Conservation (phyloP, 2,113 vertebrate genomes). For the Phocoena phocoena region DNA sequence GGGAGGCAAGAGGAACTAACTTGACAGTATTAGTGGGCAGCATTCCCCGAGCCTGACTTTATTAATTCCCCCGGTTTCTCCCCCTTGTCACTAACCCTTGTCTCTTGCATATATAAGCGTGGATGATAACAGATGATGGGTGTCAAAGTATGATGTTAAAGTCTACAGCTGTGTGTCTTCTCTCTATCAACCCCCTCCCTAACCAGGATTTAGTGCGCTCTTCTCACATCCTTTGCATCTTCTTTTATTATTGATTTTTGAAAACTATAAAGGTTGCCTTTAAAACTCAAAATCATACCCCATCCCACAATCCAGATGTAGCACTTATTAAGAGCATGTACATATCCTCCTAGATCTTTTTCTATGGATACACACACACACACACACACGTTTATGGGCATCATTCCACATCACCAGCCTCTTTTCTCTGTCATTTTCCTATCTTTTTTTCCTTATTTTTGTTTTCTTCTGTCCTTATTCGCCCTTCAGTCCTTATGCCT, state of each 20-base stretch:
- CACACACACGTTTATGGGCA: too few species aligned
- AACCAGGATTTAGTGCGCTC: fast-evolving
- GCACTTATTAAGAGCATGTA: not conserved
- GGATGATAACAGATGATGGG: not conserved
- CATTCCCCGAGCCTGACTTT: not conserved
- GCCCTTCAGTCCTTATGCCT: not conserved
- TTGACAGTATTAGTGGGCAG: fast-evolving
- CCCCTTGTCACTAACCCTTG: too few species aligned
- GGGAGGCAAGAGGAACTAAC: not conserved
- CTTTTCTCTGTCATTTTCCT: not conserved
- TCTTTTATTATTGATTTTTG: not conserved
- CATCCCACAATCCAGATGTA: not conserved
- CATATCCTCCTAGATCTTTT: not conserved
- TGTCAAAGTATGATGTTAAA: not conserved
- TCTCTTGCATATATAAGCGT: not conserved
- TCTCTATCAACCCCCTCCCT: not conserved
- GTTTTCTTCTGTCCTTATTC: not conserved
- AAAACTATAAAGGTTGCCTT: not conserved
- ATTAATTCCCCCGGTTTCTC: too few species aligned
- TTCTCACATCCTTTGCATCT: not conserved
- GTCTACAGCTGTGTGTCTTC: not conserved
- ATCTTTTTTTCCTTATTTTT: not conserved
- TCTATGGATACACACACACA: fast-evolving
- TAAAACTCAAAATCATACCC: not conserved
- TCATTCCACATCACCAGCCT: not conserved